Base-by-base conservation (phyloP, 2,797 vertebrate species). In the Aldrovandia affinis region DNA sequence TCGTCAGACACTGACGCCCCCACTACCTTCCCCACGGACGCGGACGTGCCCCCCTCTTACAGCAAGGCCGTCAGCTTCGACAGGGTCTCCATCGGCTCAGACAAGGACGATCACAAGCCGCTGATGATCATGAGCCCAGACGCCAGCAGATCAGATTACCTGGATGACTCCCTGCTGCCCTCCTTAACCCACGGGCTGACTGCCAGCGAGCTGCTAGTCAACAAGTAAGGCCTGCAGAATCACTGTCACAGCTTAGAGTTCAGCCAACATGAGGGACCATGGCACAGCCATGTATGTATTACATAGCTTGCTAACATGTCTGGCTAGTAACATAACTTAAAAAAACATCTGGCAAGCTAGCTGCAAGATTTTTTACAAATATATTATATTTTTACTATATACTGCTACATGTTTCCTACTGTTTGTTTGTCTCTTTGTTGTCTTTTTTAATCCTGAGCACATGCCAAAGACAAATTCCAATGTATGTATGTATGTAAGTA, bases 51-150 rank as follows among this genome's bases (percentile, higher is more conserved):
- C 0, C 97, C 97, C 0, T 97, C 97, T 39, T 98, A 98, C 83
- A 98, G 97, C 93, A 96, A 96, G 80, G 97, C 97, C 18, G 95
- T 97, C 80, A 97, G 96, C 85, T 95, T 97, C 65, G 96, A 98
- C 59, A 92, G 89, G 28, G 88, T 95, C 68, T 95, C 95, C 44
- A 93, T 96, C 22, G 88, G 89, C 84, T 95, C 95, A 0, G 91
- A 89, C 85, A 95, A 91, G 39, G 93, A 91, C 1, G 93, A 89
- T 33, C 92, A 85, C 81, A 95, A 95, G 73, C 93, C 88, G 81
- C 92, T 92, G 68, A 95, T 94, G 93, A 91, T 93, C 63, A 89
- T 94, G 86, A 95, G 94, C 79, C 95, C 94, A 0, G 94, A 95
- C 0, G 94, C 95, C 85, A 95, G 94, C 86, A 94, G 87, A 68